phyloP scores from a whole-genome alignment of 2,888 invertebrate genomes.

The Chrysina gloriosa region DNA sequence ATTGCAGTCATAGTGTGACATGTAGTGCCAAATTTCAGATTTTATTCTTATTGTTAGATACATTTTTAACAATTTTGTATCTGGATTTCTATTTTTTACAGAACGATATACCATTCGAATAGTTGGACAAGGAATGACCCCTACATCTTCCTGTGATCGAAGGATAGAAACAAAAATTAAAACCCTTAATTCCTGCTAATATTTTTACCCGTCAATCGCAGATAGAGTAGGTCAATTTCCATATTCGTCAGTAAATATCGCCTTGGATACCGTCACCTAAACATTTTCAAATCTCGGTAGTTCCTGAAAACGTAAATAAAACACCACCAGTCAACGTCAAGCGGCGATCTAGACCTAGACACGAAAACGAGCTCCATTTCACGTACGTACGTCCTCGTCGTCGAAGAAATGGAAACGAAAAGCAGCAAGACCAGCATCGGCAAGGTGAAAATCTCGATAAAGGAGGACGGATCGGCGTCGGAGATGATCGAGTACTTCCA shows the following conservation, averaged over 20 bases:
- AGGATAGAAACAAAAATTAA: conserved; percentile 1
- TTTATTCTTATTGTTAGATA: background rate
- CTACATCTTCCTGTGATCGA: background rate
- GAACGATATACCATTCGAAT: too few relatives aligned
- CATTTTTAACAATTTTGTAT: too few relatives aligned
- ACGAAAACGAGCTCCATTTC: background rate
- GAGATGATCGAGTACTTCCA: conserved; percentile 24
- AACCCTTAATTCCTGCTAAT: conserved; percentile 16
- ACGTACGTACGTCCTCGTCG: background rate
- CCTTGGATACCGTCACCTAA: background rate
- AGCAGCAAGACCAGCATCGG: conserved; percentile 13
- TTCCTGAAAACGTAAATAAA: conserved; percentile 9
- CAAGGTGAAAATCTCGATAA: conserved; percentile 27
- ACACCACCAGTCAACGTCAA: conserved; percentile 3
- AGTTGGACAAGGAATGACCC: too few relatives aligned
- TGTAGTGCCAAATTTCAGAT: background rate
- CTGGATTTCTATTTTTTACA: too few relatives aligned
- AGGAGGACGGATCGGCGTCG: conserved; percentile 20
- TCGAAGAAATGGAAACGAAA: background rate
- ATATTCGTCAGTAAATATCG: background rate
- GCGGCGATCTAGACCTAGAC: background rate
- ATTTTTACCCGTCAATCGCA: background rate
- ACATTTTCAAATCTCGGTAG: background rate
- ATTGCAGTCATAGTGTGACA: background rate
- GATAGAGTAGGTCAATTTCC: background rate